These are phyloP conservation scores for Rhamnusium bicolor DNA, from an alignment of 2,888 invertebrate genomes.

Conservation along the genomic window DNA sequence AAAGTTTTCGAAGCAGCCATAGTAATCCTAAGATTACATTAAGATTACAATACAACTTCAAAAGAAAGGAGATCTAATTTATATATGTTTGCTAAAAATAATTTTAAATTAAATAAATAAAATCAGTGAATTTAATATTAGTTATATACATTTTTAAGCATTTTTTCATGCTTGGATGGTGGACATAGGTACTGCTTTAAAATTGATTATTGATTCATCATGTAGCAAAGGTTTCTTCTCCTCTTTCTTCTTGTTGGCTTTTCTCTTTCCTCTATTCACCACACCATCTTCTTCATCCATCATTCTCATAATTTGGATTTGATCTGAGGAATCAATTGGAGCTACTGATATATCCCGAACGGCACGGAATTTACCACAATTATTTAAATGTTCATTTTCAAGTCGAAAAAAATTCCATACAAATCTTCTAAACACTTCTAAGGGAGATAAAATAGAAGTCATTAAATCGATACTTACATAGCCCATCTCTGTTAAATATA, in stretches of 20 bases:
- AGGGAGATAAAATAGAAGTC: conserved; percentile 77
- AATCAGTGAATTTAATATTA: too few species aligned
- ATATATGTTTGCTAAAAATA: too few species aligned
- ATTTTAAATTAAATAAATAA: too few species aligned
- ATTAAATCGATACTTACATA: conserved; percentile 79
- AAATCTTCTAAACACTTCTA: conserved; percentile 82
- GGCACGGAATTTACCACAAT: conserved; percentile 91
- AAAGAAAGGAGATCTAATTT: too few species aligned
- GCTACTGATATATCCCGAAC: conserved; percentile 89
- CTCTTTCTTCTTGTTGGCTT: conserved; percentile 65
- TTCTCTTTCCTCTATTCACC: conserved; percentile 70
- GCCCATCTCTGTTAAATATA: conserved; percentile 79
- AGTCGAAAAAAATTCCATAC: conserved; percentile 93
- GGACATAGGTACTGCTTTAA: conserved; percentile 63
- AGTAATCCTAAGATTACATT: too few species aligned
- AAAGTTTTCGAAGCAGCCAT: too few species aligned
- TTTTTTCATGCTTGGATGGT: conserved; percentile 48
- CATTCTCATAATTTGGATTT: conserved; percentile 80
- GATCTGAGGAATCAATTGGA: conserved; percentile 84
- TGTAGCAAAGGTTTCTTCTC: conserved; percentile 71
- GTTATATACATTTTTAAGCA: background rate
- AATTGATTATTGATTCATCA: conserved; percentile 66
- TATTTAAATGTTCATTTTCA: conserved; percentile 92
- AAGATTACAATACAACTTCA: too few species aligned
- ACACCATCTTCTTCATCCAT: conserved; percentile 85